Evolutionary conservation across 2,113 vertebrate species (phyloP), one percentile per base, ranked within the genome.

Genomic region (Petaurus breviceps): DNA sequence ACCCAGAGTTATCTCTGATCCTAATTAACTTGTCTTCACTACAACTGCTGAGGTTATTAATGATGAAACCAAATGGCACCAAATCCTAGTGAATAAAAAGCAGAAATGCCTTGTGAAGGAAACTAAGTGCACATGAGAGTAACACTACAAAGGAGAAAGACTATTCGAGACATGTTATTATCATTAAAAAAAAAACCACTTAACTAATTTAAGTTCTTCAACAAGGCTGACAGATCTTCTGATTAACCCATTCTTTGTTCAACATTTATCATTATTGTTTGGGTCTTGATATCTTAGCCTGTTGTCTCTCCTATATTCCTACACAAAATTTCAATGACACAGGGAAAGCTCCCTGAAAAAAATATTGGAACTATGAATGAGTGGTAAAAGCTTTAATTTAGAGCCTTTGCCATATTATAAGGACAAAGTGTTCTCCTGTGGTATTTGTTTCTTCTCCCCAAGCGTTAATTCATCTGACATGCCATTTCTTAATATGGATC

Each of bases 91-190:
- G 28, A 96, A 93, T 8, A 51, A 23, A 51, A 51, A 94, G 92
- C n/a, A 55, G 0, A 3, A 51, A 96, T 55, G 89, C 51, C 92
- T 84, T 92, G 55, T 92, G 95, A 93, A 89, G 57, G 95, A 92
- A 92, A 1, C n/a, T 92, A 92, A 95, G 51, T 55, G 90, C 95
- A 92, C 54, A 52, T 24, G 22, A 52, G 91, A 95, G 28, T 95
- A 94, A 55, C 51, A 77, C 89, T 93, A 92, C 90, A 43, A 91
- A 53, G 37, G 50, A 96, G 91, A 94, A 95, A 95, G 52, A 25
- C 89, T 95, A 92, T 46, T 28, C 0, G 0, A 47, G 91, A 77
- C 43, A 84, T 43, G 11, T 51, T 47, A 23, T 4, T 9, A 54
- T 52, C 68, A 12, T 92, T 90, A 54, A 16, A 90, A 55, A 95